These are phyloP conservation scores for Mesorhabditis spiculigera DNA, from an alignment of 2,888 invertebrate species.

Conservation along the genomic window DNA sequence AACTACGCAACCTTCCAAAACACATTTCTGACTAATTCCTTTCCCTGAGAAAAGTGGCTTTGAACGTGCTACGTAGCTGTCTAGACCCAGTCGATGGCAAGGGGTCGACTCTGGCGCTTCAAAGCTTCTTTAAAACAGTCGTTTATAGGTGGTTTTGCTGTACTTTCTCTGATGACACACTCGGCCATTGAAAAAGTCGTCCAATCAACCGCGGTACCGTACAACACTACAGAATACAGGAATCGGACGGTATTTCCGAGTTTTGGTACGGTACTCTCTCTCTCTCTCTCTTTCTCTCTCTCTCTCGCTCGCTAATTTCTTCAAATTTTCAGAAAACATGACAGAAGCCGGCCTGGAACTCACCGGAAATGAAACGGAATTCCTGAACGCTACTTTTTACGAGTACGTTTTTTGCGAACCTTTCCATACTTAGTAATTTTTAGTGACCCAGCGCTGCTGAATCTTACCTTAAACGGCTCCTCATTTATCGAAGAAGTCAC, in stretches of 20 bases:
- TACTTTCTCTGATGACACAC: slow-evolving; percentile 53
- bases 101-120: neutral
- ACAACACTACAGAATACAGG: slow-evolving; percentile 31
- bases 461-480: slow-evolving; percentile 19
- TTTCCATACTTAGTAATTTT: neutral
- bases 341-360: slow-evolving; percentile 3
- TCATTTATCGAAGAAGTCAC: slow-evolving; percentile 32
- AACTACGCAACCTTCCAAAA: too few species aligned
- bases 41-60: neutral
- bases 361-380: neutral
- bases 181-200: slow-evolving; percentile 52
- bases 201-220: slow-evolving; percentile 26
- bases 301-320: neutral
- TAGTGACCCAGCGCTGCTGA: neutral
- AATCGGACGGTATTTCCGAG: slow-evolving; percentile 21
- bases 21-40: too few species aligned
- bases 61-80: too few species aligned
- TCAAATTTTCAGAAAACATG: slow-evolving; percentile 8
- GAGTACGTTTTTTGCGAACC: neutral
- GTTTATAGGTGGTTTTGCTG: slow-evolving; percentile 48
- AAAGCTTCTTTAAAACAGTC: neutral
- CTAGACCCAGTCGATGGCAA: neutral
- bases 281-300: neutral
- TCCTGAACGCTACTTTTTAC: slow-evolving; percentile 6
- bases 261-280: neutral